phyloP scores from a whole-genome alignment of 2,888 invertebrate genomes.

The Branchellion lobata region DNA sequence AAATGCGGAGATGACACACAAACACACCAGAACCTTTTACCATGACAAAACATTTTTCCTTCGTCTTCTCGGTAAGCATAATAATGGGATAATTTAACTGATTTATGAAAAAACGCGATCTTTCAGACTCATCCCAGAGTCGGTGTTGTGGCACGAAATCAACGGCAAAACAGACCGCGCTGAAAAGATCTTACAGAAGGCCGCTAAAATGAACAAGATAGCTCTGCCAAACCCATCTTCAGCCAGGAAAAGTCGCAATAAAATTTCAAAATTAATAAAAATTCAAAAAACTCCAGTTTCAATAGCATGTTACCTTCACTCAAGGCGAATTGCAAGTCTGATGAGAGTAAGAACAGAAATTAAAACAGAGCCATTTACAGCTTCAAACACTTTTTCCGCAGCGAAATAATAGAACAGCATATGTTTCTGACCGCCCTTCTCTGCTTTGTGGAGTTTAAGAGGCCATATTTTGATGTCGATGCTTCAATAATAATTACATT shows the following conservation, averaged over 20 bases:
- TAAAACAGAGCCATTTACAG: not conserved
- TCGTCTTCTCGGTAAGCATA: no score
- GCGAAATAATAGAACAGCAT: not conserved
- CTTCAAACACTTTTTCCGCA: slow-evolving; percentile 10
- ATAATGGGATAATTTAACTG: no score
- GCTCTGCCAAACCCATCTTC: slow-evolving; percentile 46
- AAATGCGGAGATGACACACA: no score
- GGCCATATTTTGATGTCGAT: no score
- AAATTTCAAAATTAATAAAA: not conserved
- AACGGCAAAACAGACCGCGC: slow-evolving; percentile 50
- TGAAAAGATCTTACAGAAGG: slow-evolving; percentile 50
- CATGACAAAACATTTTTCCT: no score
- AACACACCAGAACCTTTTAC: no score
- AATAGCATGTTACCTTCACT: not conserved
- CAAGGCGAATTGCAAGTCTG: not conserved
- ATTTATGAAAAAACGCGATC: no score
- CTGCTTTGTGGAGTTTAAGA: not conserved
- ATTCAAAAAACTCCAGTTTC: not conserved
- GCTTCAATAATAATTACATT: not conserved
- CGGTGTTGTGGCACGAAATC: slow-evolving; percentile 52
- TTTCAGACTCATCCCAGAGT: slow-evolving; percentile 53
- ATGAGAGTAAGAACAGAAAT: not conserved
- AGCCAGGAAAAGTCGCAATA: not conserved
- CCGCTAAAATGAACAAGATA: slow-evolving; percentile 51
- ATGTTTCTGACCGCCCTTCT: slow-evolving; percentile 5